A percentile compares a stretch with the other conserved stretches of the same genome.
These are phyloP conservation scores for Dendrocincla tyrannina DNA, from an alignment of 2,797 vertebrate species.

Conservation along the genomic window DNA sequence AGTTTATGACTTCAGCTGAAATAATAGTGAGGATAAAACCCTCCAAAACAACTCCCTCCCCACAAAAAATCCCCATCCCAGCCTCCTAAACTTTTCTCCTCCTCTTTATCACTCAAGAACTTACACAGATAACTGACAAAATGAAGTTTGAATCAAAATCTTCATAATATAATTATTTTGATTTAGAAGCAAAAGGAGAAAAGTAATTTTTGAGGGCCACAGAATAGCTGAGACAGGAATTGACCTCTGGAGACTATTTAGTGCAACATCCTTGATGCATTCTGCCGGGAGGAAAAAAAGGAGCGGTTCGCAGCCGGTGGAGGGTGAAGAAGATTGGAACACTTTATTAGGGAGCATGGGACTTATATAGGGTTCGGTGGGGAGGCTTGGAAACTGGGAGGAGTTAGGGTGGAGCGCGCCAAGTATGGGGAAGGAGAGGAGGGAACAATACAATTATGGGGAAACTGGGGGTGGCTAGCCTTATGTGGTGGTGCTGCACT, in stretches of 20 bases:
- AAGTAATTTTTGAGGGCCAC: not conserved
- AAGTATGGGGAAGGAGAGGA: no score
- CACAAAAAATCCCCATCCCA: fast-evolving
- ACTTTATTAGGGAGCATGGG: no score
- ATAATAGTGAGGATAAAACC: not conserved
- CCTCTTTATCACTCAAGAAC: not conserved
- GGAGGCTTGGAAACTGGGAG: no score
- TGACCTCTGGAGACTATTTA: not conserved
- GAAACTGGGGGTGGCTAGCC: no score
- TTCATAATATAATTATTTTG: not conserved
- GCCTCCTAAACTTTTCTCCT: not conserved
- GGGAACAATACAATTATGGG: no score
- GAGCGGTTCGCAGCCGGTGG: no score
- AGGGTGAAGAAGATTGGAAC: no score
- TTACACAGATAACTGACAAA: not conserved
- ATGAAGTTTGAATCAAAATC: not conserved
- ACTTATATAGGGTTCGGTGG: no score
- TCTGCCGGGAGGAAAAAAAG: no score
- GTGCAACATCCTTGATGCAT: not conserved
- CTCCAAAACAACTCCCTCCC: fast-evolving
- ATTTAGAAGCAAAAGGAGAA: not conserved
- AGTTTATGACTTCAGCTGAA: not conserved
- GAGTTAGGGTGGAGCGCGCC: no score
- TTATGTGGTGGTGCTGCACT: no score
- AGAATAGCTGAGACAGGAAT: not conserved